phyloP scores from a whole-genome alignment of 2,797 vertebrate species.

The Cossypha caffra region DNA sequence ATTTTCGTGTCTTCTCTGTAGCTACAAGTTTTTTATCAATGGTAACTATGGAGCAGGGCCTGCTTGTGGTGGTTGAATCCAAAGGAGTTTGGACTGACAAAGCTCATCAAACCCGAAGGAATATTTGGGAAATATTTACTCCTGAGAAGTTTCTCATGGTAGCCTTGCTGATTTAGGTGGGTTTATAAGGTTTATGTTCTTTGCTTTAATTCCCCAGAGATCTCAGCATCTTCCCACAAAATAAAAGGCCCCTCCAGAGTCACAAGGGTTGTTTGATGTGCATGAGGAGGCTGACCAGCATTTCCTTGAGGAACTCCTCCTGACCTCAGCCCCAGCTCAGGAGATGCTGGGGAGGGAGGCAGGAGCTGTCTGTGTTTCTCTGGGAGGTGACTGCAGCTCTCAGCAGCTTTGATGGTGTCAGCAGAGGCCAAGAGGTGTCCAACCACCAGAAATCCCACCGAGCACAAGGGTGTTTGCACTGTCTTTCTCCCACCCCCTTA shows the following conservation, averaged over 20 bases:
- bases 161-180: not conserved
- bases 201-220: not conserved
- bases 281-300: not conserved
- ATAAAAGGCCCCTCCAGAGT: not conserved
- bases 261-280: not conserved
- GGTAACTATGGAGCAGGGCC: not conserved
- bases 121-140: not conserved
- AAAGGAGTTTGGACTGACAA: not conserved
- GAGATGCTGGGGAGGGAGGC: not conserved
- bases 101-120: not conserved
- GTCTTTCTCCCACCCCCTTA: slow-evolving; percentile 14
- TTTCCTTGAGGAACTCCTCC: not conserved
- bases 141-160: not conserved
- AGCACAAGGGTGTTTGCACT: not conserved
- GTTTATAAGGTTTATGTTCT: not conserved
- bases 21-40: not conserved
- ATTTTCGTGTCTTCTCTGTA: not conserved
- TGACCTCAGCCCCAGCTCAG: not conserved
- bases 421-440: not conserved
- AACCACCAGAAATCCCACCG: not conserved
- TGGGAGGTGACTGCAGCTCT: not conserved
- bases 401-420: slow-evolving; percentile 36
- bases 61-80: not conserved
- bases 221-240: not conserved
- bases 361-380: not conserved